Conservation (phyloP, 92 coral and sea anemone genomes). For the Parazoanthus atlanticus region DNA sequence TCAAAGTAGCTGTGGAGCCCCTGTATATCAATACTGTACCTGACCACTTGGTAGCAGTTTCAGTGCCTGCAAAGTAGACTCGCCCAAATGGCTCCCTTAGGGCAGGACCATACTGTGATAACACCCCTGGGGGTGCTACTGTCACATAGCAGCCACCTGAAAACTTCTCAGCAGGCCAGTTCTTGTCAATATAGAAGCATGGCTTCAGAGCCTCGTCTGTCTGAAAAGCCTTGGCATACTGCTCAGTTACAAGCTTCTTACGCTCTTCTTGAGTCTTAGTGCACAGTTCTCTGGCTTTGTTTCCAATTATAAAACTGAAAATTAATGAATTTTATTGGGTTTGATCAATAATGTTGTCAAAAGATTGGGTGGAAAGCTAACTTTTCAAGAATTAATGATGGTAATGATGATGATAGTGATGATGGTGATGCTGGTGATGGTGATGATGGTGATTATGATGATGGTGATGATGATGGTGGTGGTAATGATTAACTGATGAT, state of each 20-base stretch:
- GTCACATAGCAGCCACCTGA: conserved; percentile 98
- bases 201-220: conserved; percentile 90
- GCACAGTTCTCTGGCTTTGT: conserved; percentile 89
- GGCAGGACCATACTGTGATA: conserved; percentile 76
- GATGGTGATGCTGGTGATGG: too few relatives aligned
- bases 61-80: conserved; percentile 97
- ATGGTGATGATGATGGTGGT: too few relatives aligned
- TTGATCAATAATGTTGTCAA: not conserved
- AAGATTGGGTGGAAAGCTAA: not conserved
- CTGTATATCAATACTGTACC: conserved; percentile 47
- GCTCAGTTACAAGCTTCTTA: conserved; percentile 87
- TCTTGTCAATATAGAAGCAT: conserved; percentile 86
- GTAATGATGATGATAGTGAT: too few relatives aligned
- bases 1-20: not conserved
- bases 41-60: conserved; percentile 94
- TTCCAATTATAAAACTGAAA: conserved; percentile 78
- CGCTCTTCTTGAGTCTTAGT: conserved; percentile 89
- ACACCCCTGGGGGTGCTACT: conserved; percentile 86
- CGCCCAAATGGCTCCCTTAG: conserved; percentile 78
- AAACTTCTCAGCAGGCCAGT: conserved; percentile 99
- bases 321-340: not conserved
- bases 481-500: too few relatives aligned
- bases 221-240: conserved; percentile 85
- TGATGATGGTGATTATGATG: too few relatives aligned
- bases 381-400: too few relatives aligned